Base-by-base conservation (phyloP, 2,888 invertebrate species). In the Blera fallax region DNA sequence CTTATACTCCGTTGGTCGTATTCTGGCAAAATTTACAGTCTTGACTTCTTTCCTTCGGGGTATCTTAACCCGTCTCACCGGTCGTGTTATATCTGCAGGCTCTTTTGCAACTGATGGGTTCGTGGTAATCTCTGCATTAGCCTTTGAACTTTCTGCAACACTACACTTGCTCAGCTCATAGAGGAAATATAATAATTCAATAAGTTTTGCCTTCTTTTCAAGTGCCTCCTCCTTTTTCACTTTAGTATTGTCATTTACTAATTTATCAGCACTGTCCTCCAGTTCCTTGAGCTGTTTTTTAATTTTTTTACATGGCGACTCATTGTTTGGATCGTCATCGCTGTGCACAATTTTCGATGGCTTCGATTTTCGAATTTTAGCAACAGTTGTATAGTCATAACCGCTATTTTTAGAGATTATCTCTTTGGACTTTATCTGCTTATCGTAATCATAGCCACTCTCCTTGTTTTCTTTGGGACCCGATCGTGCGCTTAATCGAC, bases 131-230 rank as follows among this genome's bases (percentile, higher is more conserved):
- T 52, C 52, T 8, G 16, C n/a, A 10, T 21, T 18, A 11, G n/a
- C n/a, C 11, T 69, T 29, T 10, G 27, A 14, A 10, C 48, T 27
- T 43, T 79, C 79, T 0, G 16, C 45, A 3, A 14, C 29, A n/a
- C 32, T 77, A 3, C 65, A 72, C 40, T 85, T 85, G 24, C 89
- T 88, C 18, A 91, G 80, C 54, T 90, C 89, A 64, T 89, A 88
- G 21, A 91, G 80, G 34, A 90, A 87, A 54, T 89, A 89, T 10
- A 91, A 88, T 58, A 90, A 78, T 52, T 90, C 88, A 40, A 90
- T 90, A 2, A 90, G 82, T 64, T 90, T 90, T 0, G 87, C 70
- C 60, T 87, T 87, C 52, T 87, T 87, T 50, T 88, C 87, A 32
- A 77, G 52, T 2, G 29, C n/a, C 0, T 64, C 29, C 1, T 48